These are phyloP conservation scores for Dinothrombium tinctorium DNA, from an alignment of 1,140 invertebrate species.

Conservation along the genomic window DNA sequence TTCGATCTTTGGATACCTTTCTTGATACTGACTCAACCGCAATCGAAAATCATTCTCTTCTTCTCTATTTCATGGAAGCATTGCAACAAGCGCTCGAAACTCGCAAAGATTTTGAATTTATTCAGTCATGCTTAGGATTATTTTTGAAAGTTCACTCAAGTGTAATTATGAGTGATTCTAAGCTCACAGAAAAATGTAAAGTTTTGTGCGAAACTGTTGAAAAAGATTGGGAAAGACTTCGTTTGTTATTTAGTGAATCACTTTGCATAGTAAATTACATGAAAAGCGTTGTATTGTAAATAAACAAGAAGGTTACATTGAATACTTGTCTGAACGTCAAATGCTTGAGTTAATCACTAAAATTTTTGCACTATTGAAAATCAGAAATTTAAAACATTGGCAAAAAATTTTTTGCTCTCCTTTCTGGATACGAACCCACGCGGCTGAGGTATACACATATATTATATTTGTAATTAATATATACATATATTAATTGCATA, in stretches of 20 bases:
- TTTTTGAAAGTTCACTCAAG: conserved; percentile 66
- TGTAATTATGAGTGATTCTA: conserved; percentile 29
- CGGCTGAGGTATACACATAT: no score
- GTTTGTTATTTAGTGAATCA: conserved; percentile 44
- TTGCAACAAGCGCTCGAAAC: conserved; percentile 41
- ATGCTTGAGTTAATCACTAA: no score
- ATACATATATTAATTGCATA: no score
- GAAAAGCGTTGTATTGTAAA: conserved; percentile 19
- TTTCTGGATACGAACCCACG: no score
- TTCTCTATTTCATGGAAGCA: conserved; percentile 56
- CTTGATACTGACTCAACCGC: conserved; percentile 33
- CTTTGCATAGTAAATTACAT: conserved; percentile 36
- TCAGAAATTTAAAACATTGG: no score
- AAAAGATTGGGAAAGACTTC: conserved; percentile 37
- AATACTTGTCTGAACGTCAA: no score
- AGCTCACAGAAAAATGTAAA: conserved; percentile 31
- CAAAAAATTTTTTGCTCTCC: no score
- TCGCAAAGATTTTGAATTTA: conserved; percentile 69
- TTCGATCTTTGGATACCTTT: conserved; percentile 36
- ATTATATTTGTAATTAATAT: no score
- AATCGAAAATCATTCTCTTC: conserved; percentile 20
- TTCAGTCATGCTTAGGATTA: conserved; percentile 65
- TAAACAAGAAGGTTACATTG: no score
- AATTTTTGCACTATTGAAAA: no score
- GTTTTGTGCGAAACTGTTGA: conserved; percentile 31